Percentiles rank a stretch among this genome's conserved stretches.
Conservation (phyloP, 2,888 invertebrate species). For the Allolobophora icterica region DNA sequence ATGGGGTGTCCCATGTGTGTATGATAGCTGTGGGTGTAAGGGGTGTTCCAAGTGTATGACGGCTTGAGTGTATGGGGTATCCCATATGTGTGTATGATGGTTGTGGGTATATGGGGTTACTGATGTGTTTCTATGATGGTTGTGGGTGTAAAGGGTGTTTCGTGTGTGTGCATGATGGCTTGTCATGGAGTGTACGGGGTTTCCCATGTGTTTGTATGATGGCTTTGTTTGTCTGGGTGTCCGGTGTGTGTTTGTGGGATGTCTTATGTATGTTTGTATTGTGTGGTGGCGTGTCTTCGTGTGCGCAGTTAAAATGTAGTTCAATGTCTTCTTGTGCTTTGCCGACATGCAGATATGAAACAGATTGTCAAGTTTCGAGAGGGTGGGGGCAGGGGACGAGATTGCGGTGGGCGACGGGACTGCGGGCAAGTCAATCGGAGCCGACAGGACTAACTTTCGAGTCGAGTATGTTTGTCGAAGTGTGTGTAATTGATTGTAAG, state of each 20-base stretch:
- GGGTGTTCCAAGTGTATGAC: too few species aligned
- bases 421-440: background rate
- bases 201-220: background rate
- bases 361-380: conserved; percentile 17
- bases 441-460: conserved; percentile 6
- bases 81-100: background rate
- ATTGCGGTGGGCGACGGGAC: background rate
- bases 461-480: conserved; percentile 17
- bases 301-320: background rate
- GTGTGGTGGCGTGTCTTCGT: background rate
- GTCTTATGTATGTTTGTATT: background rate
- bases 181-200: too few species aligned
- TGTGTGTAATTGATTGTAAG: background rate
- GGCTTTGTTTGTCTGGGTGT: background rate
- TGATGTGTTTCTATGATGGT: background rate
- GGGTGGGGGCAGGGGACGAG: background rate
- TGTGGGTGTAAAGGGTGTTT: too few species aligned
- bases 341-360: conserved; percentile 17
- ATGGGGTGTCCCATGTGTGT: too few species aligned
- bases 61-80: too few species aligned
- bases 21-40: too few species aligned
- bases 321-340: background rate
- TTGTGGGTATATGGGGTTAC: background rate
- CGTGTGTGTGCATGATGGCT: too few species aligned
- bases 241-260: background rate